Evolutionary conservation across 2,113 vertebrate species (phyloP).

Genomic region (Sclerurus mexicanus): DNA sequence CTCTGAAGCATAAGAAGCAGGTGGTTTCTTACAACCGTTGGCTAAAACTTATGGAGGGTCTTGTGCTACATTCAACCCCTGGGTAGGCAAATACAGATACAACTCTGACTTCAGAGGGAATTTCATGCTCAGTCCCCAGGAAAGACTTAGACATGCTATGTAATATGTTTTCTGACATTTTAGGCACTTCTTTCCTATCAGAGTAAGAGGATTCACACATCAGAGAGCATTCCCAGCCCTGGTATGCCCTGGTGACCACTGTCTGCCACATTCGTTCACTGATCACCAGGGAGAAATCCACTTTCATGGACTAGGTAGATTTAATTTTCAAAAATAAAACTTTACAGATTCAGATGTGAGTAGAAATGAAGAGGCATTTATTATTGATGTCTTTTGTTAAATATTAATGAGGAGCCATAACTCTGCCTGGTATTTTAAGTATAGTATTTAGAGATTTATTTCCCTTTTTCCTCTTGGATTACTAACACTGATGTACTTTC

Average conservation of each 20-base stretch:
- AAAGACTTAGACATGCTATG: not conserved
- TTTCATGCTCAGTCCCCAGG: not conserved
- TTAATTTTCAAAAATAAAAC: conserved; percentile 14
- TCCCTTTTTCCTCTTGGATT: not conserved
- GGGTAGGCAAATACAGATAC: not conserved
- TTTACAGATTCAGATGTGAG: not conserved
- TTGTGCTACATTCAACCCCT: not conserved
- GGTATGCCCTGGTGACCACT: fast-evolving
- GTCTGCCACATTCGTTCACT: not conserved
- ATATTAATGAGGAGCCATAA: conserved; percentile 4
- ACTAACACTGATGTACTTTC: not conserved
- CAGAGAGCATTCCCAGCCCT: not conserved
- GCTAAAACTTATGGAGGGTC: not conserved
- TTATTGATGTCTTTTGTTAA: conserved; percentile 36
- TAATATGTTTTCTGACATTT: not conserved
- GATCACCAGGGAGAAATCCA: not conserved
- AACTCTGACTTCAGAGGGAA: not conserved
- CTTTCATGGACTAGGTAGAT: not conserved
- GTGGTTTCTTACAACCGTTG: not conserved
- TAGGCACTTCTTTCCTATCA: not conserved
- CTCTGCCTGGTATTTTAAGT: not conserved
- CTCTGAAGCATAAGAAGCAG: fast-evolving
- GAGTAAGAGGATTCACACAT: not conserved
- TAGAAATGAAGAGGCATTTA: conserved; percentile 16
- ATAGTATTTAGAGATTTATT: conserved; percentile 12